Evolutionary conservation across 2,888 invertebrate genomes (phyloP).

Genomic region (Catotricha subobsoleta): DNA sequence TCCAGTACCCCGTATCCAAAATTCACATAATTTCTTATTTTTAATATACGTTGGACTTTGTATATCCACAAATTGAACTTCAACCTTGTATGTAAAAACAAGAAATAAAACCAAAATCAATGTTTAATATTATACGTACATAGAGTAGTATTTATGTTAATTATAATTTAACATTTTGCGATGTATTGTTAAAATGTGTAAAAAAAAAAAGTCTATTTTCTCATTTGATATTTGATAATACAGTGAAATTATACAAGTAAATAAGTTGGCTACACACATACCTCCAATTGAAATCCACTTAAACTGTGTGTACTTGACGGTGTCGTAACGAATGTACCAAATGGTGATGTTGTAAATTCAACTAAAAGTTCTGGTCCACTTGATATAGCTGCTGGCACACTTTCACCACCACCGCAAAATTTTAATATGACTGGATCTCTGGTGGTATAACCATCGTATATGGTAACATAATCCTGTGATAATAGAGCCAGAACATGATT

Average conservation of each 20-base stretch:
- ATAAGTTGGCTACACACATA: no score
- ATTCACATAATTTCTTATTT: conserved; percentile 69
- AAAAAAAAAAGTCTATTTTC: no score
- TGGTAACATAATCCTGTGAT: conserved; percentile 63
- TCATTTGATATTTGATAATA: no score
- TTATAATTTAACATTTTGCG: no score
- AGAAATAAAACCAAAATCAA: no score
- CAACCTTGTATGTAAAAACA: no score
- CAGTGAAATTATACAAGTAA: no score
- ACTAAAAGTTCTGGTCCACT: conserved; percentile 77
- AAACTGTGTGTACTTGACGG: conserved; percentile 59
- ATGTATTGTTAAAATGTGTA: no score
- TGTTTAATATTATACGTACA: no score
- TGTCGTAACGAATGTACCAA: conserved; percentile 64
- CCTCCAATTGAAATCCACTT: conserved; percentile 79
- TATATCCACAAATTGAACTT: conserved; percentile 71
- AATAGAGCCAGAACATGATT: neutral
- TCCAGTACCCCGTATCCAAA: conserved; percentile 65
- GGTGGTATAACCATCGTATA: conserved; percentile 77
- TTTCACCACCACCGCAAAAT: conserved; percentile 80
- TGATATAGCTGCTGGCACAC: conserved; percentile 70
- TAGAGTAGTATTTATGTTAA: no score
- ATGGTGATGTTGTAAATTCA: conserved; percentile 77
- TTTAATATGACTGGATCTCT: conserved; percentile 72
- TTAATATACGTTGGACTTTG: conserved; percentile 70